Conservation (phyloP, 2,888 invertebrate genomes). For the Andrena bicolor region DNA sequence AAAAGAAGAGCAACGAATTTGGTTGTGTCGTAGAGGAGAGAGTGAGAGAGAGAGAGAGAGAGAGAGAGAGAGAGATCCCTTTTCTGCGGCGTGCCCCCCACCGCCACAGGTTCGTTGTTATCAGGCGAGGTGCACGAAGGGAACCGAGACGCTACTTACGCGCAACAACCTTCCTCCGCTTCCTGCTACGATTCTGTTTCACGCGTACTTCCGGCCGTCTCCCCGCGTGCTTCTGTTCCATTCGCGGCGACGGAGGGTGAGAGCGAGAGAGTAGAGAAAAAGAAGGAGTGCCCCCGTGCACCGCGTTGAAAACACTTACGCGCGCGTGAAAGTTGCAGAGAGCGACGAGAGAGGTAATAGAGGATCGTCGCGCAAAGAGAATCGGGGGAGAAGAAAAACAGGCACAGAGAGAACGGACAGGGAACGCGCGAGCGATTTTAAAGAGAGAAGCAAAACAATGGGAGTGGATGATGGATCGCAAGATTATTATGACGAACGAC, state of each 20-base stretch:
- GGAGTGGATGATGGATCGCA: slow-evolving; percentile 19
- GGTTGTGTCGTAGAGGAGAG: neutral
- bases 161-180: slow-evolving; percentile 54
- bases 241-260: slow-evolving; percentile 47
- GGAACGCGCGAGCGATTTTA: slow-evolving; percentile 10
- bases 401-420: slow-evolving; percentile 14
- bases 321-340: slow-evolving; percentile 19
- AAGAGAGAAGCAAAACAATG: neutral
- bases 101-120: slow-evolving; percentile 25
- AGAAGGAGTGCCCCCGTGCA: slow-evolving; percentile 40
- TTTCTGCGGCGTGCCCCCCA: slow-evolving; percentile 15
- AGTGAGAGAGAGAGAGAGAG: too few species aligned
- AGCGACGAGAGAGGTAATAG: neutral
- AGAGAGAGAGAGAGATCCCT: slow-evolving; percentile 14
- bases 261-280: slow-evolving; percentile 21
- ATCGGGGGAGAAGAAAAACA: slow-evolving; percentile 15
- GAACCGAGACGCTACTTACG: slow-evolving; percentile 37
- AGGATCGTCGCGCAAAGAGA: too few species aligned
- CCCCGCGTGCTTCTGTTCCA: slow-evolving; percentile 72
- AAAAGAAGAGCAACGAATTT: slow-evolving; percentile 21
- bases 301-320: neutral
- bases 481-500: slow-evolving; percentile 27
- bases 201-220: slow-evolving; percentile 56
- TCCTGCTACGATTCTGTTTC: slow-evolving; percentile 59
- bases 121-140: slow-evolving; percentile 15